Evolutionary conservation across 2,113 vertebrate species (phyloP).

Genomic region (Sceloporus tristichus): DNA sequence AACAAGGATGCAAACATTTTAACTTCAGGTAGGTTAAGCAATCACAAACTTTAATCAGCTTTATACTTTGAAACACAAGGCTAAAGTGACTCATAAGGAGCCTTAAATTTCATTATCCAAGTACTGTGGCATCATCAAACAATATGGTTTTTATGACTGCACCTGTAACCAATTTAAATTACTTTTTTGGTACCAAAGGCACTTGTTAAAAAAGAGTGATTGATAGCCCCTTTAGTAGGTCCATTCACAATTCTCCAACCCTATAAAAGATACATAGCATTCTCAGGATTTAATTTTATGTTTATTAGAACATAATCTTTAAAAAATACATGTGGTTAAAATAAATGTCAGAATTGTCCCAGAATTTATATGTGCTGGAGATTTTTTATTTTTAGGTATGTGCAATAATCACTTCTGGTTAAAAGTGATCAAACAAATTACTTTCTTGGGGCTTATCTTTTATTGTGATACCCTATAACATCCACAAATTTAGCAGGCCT

Average conservation of each 20-base stretch:
- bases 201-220: conserved; percentile 1
- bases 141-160: neutral
- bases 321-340: conserved; percentile 22
- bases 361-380: neutral
- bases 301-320: conserved; percentile 20
- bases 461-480: neutral
- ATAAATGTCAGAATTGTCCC: neutral
- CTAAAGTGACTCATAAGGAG: rapidly evolving
- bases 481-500: neutral
- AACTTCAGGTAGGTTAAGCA: neutral
- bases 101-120: conserved; percentile 20
- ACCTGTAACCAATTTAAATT: conserved; percentile 20
- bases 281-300: conserved; percentile 36
- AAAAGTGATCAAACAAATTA: conserved; percentile 20
- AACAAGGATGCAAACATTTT: neutral
- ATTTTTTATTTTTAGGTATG: neutral
- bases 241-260: neutral
- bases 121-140: conserved; percentile 4
- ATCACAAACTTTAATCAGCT: neutral
- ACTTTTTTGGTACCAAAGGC: conserved; percentile 23
- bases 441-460: neutral
- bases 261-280: neutral
- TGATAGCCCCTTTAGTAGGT: conserved; percentile 7
- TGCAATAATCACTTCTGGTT: conserved; percentile 6
- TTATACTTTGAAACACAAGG: neutral